A percentile compares a stretch with the other conserved stretches of the same genome.
Conservation (phyloP, 2,797 vertebrate species). For the Malurus splendens region DNA sequence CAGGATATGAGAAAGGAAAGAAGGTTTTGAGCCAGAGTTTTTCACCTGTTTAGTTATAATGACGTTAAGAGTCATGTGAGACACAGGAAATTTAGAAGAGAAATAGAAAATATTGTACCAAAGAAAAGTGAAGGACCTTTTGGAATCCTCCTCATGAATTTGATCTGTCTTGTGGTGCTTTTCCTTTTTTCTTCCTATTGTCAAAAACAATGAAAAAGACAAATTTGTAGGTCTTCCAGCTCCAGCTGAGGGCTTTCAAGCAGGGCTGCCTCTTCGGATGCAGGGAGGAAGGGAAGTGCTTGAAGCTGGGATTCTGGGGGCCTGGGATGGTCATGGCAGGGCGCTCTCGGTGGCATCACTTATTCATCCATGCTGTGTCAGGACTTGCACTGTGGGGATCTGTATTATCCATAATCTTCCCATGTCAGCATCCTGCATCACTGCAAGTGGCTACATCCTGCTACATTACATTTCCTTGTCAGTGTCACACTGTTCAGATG, state of each 20-base stretch:
- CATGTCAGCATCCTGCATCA: background rate
- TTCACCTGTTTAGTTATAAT: background rate
- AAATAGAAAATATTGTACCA: background rate
- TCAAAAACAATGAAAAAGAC: background rate
- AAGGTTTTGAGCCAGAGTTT: background rate
- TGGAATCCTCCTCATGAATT: background rate
- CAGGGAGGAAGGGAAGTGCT: background rate
- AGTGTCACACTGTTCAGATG: background rate
- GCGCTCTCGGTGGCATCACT: background rate
- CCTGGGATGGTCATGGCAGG: background rate
- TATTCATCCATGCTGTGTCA: background rate
- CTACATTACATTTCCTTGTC: background rate
- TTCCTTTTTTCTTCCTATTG: background rate
- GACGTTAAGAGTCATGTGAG: background rate
- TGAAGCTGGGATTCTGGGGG: background rate
- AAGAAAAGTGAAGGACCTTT: background rate
- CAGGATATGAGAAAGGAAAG: background rate
- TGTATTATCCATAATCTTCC: background rate
- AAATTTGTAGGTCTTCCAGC: background rate
- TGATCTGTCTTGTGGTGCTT: background rate
- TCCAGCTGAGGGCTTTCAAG: background rate
- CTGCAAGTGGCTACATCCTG: background rate
- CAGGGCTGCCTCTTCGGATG: accelerated
- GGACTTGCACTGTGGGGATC: background rate
- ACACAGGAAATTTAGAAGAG: background rate